Evolutionary conservation across 2,888 invertebrate genomes (phyloP).

Genomic region (Punctoribates punctum): DNA sequence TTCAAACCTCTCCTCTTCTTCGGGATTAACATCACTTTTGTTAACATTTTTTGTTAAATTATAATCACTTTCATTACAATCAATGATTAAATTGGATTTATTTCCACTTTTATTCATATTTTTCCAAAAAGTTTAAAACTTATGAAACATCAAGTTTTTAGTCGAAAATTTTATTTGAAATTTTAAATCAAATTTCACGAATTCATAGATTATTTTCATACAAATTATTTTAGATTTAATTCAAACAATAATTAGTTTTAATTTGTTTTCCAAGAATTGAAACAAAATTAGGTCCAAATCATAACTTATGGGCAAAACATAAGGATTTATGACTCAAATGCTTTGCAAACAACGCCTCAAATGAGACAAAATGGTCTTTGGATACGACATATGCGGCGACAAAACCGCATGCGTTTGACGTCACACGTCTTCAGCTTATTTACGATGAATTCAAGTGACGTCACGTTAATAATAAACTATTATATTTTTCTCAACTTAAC

Average conservation of each 20-base stretch:
- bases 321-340: too few species aligned
- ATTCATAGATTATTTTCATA: too few species aligned
- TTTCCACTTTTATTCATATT: not conserved
- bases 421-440: not conserved
- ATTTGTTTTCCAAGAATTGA: too few species aligned
- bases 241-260: too few species aligned
- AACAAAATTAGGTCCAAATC: too few species aligned
- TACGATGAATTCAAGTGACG: too few species aligned
- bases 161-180: too few species aligned
- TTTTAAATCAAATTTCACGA: not conserved
- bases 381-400: not conserved
- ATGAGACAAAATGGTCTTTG: conserved; percentile 26
- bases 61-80: not conserved
- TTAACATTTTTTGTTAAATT: not conserved
- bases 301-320: too few species aligned
- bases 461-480: too few species aligned
- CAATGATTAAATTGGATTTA: not conserved
- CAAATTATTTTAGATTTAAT: not conserved
- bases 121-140: not conserved
- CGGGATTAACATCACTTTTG: not conserved
- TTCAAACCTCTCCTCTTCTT: not conserved
- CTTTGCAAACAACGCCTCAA: not conserved
- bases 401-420: conserved; percentile 5
- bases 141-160: not conserved
- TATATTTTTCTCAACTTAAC: too few species aligned